Evolutionary conservation across 1,140 invertebrate genomes (phyloP).

Genomic region (Harpegnathos saltator): DNA sequence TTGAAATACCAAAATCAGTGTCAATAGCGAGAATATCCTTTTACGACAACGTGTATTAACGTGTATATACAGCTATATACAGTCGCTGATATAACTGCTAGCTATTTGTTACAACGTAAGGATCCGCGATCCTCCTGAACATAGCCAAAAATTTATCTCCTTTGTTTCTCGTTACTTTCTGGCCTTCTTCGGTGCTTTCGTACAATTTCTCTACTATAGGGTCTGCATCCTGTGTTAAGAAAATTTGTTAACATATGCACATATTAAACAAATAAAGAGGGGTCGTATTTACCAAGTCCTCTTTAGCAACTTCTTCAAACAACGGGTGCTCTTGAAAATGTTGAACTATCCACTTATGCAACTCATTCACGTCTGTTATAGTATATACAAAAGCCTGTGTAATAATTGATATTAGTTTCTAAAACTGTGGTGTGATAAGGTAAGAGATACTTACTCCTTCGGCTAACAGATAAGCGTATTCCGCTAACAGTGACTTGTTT

Average conservation of each 20-base stretch:
- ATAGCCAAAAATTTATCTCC: conserved; percentile 97
- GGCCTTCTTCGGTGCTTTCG: conserved; percentile 98
- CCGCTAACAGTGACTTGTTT: conserved; percentile 95
- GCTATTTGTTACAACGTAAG: conserved; percentile 72
- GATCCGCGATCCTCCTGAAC: conserved; percentile 91
- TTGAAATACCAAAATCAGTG: neutral
- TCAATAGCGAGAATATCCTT: conserved; percentile 50
- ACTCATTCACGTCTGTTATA: conserved; percentile 98
- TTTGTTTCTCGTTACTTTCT: conserved; percentile 98
- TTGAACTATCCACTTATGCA: conserved; percentile 98
- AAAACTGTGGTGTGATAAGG: conserved; percentile 19
- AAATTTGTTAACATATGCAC: conserved; percentile 16
- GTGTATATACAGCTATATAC: conserved; percentile 8
- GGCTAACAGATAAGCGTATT: conserved; percentile 97
- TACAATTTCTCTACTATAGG: conserved; percentile 95
- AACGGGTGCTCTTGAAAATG: conserved; percentile 97
- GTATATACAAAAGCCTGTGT: conserved; percentile 96
- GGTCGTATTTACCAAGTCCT: conserved; percentile 64
- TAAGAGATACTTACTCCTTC: conserved; percentile 89
- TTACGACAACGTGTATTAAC: conserved; percentile 48
- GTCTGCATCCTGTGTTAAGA: conserved; percentile 89
- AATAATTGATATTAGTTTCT: conserved; percentile 26
- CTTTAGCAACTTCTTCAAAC: conserved; percentile 91
- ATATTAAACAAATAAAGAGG: neutral
- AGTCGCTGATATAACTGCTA: neutral